Percentiles rank a stretch among this genome's conserved stretches.
Conservation (phyloP, 1,140 invertebrate species). For the Procambarus virginalis region DNA sequence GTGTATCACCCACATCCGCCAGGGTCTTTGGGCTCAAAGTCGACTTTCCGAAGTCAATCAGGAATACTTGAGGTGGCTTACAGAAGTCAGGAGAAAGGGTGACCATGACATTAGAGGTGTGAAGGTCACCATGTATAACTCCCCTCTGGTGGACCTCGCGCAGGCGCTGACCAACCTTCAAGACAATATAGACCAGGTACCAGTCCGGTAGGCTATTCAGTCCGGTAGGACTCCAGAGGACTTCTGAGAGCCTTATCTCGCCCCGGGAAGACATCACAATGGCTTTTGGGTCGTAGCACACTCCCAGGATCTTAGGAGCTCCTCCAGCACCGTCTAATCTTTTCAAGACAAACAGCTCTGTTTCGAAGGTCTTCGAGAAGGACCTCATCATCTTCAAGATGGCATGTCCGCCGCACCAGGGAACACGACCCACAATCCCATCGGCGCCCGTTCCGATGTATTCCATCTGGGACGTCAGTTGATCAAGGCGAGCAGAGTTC, state of each 20-base stretch:
- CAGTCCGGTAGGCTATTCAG: not conserved
- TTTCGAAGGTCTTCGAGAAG: not conserved
- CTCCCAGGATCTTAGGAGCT: not conserved
- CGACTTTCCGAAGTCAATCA: not conserved
- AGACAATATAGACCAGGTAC: not conserved
- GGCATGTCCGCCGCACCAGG: not conserved
- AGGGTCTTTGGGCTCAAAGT: not conserved
- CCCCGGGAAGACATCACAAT: not conserved
- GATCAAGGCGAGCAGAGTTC: not conserved
- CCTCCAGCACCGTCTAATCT: not conserved
- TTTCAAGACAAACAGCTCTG: not conserved
- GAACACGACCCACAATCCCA: not conserved
- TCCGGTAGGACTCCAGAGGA: not conserved
- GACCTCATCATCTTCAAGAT: not conserved
- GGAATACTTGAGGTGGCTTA: not conserved
- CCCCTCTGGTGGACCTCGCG: not conserved
- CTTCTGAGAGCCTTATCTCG: no score
- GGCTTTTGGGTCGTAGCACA: not conserved
- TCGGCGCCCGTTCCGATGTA: not conserved
- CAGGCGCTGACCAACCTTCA: not conserved
- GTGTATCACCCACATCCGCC: no score
- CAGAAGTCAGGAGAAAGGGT: not conserved
- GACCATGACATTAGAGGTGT: not conserved
- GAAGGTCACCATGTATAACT: not conserved
- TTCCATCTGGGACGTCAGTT: not conserved